These are phyloP conservation scores for Drosophila athabasca DNA, from an alignment of 1,140 invertebrate species.

Conservation along the genomic window DNA sequence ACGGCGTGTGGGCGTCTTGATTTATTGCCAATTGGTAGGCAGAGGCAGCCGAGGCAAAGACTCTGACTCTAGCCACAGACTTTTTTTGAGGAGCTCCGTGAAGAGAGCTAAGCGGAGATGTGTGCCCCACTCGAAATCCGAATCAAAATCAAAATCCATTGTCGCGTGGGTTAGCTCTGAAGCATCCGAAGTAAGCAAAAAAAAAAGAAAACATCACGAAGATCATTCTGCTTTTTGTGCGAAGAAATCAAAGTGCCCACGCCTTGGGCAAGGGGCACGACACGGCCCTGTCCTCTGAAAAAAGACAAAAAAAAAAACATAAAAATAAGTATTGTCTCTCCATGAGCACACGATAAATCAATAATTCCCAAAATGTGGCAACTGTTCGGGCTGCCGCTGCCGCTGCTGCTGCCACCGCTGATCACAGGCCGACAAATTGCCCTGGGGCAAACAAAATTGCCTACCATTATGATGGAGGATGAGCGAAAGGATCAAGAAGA, in stretches of 20 bases:
- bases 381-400: conserved; percentile 36
- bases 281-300: not conserved
- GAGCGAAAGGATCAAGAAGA: conserved; percentile 1
- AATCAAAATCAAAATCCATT: conserved; percentile 34
- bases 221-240: conserved; percentile 9
- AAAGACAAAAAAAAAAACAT: too few relatives aligned
- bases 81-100: not conserved
- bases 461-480: not conserved
- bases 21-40: conserved; percentile 75
- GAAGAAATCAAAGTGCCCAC: conserved; percentile 39
- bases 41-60: conserved; percentile 6
- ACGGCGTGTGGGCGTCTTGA: conserved; percentile 73
- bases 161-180: conserved; percentile 33
- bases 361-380: conserved; percentile 64
- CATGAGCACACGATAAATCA: conserved; percentile 62
- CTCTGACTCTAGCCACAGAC: too few relatives aligned
- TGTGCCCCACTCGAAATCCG: conserved; percentile 14
- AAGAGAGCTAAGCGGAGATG: conserved; percentile 1
- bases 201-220: conserved; percentile 28
- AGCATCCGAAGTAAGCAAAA: not conserved
- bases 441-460: conserved; percentile 6
- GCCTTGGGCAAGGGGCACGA: conserved; percentile 2
- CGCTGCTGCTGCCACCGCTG: conserved; percentile 5
- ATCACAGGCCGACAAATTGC: conserved; percentile 23
- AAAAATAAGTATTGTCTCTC: conserved; percentile 19